phyloP scores from a whole-genome alignment of 1,140 invertebrate species.

The Lepidurus couesii region DNA sequence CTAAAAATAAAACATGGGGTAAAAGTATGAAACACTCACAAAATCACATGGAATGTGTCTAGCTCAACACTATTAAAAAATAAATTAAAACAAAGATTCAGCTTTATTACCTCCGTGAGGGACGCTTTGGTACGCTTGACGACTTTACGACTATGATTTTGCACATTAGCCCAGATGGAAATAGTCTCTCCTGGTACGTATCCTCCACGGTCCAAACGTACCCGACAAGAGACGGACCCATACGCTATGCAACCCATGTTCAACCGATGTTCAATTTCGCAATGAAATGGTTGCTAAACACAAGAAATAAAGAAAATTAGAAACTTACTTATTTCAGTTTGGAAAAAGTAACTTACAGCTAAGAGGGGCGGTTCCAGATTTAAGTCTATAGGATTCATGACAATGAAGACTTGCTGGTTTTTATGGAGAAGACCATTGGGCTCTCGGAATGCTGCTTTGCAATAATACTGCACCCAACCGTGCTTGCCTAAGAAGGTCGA shows the following conservation, averaged over 20 bases:
- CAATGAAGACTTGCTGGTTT: slow-evolving; percentile 93
- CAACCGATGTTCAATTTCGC: slow-evolving; percentile 82
- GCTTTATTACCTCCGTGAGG: slow-evolving; percentile 62
- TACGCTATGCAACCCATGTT: slow-evolving; percentile 78
- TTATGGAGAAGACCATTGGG: slow-evolving; percentile 86
- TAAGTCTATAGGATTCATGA: slow-evolving; percentile 92
- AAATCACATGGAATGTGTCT: not conserved
- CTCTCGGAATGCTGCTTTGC: slow-evolving; percentile 82
- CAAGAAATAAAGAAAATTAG: slow-evolving; percentile 23
- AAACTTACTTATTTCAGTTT: not conserved
- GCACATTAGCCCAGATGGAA: slow-evolving; percentile 73
- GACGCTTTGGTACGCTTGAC: slow-evolving; percentile 68
- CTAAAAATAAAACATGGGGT: slow-evolving; percentile 46
- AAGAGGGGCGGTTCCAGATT: slow-evolving; percentile 83
- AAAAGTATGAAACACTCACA: not conserved
- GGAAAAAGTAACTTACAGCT: slow-evolving; percentile 59
- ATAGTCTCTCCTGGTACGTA: slow-evolving; percentile 91
- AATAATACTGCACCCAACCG: slow-evolving; percentile 93
- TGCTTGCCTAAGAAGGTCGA: slow-evolving; percentile 90
- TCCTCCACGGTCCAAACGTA: slow-evolving; percentile 80
- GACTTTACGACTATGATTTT: slow-evolving; percentile 73
- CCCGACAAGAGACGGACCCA: slow-evolving; percentile 72
- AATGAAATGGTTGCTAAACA: slow-evolving; percentile 79
- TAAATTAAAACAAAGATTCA: slow-evolving; percentile 32
- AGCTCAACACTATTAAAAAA: not conserved